A percentile compares a stretch with the other conserved stretches of the same genome.
Conservation (phyloP, 2,797 vertebrate genomes). For the Hippopotamyrus pictus region DNA sequence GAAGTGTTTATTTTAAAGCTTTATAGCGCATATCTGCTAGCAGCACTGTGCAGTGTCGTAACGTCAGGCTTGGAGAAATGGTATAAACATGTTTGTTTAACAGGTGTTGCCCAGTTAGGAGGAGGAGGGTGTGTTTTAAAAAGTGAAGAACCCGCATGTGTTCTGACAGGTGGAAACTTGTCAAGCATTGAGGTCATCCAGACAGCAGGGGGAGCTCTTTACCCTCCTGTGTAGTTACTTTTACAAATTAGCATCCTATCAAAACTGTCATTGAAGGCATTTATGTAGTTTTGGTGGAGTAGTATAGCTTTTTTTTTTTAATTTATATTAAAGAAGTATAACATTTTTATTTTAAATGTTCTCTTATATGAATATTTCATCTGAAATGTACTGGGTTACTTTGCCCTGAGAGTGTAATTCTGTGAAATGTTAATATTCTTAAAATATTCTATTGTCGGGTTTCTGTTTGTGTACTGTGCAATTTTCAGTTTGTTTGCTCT, state of each 20-base stretch:
- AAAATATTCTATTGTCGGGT: background rate
- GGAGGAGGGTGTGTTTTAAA: background rate
- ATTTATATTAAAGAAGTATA: background rate
- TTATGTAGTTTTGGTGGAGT: background rate
- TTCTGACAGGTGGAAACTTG: background rate
- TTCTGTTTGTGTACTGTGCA: background rate
- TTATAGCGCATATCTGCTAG: background rate
- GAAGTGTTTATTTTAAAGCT: background rate
- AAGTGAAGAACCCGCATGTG: background rate
- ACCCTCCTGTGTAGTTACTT: background rate
- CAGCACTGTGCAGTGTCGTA: background rate
- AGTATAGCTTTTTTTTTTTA: background rate
- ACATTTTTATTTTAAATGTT: background rate
- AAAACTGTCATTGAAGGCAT: background rate
- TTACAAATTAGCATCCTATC: background rate
- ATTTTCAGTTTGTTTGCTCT: background rate
- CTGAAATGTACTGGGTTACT: background rate
- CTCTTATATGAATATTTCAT: background rate
- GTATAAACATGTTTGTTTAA: background rate
- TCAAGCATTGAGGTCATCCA: background rate
- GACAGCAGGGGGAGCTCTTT: constrained; percentile 13
- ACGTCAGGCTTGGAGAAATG: background rate
- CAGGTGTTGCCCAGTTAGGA: background rate
- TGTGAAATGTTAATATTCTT: background rate
- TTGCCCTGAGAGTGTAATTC: background rate